These are phyloP conservation scores for Ceratosolen fusciceps DNA, from an alignment of 1,140 invertebrate species.

Conservation along the genomic window DNA sequence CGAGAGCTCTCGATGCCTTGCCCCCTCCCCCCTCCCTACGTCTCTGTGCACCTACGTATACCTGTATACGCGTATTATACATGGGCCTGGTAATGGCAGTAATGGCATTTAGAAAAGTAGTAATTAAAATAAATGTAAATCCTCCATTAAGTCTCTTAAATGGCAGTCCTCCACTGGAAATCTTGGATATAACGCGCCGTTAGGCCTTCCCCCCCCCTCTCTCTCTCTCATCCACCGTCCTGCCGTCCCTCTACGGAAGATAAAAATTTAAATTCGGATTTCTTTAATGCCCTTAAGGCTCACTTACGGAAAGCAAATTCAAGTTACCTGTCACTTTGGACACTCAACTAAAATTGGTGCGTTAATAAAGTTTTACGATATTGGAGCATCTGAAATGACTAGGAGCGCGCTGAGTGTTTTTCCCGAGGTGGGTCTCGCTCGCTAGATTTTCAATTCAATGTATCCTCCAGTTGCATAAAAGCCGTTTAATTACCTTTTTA, in stretches of 20 bases:
- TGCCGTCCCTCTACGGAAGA: background rate
- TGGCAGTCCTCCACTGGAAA: background rate
- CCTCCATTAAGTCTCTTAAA: background rate
- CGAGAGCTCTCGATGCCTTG: no score
- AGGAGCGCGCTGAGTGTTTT: background rate
- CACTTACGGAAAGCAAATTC: background rate
- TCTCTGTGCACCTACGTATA: no score
- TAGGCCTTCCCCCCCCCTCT: no score
- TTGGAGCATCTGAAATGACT: background rate
- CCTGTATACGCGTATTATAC: no score
- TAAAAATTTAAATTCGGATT: background rate
- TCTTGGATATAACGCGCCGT: background rate
- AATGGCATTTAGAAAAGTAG: background rate
- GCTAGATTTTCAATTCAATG: slow-evolving; percentile 1
- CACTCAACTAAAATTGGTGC: background rate
- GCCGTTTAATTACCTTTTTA: background rate
- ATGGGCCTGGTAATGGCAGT: no score
- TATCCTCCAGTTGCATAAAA: slow-evolving; percentile 13
- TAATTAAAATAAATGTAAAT: background rate
- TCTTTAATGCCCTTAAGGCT: background rate
- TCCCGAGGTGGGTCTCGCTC: background rate
- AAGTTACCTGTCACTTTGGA: background rate
- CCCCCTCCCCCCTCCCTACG: no score
- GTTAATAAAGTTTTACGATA: slow-evolving; percentile 23
- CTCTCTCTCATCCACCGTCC: no score